These are phyloP conservation scores for Cryptoleucopteryx plumbea DNA, from an alignment of 2,113 vertebrate species.

Conservation along the genomic window DNA sequence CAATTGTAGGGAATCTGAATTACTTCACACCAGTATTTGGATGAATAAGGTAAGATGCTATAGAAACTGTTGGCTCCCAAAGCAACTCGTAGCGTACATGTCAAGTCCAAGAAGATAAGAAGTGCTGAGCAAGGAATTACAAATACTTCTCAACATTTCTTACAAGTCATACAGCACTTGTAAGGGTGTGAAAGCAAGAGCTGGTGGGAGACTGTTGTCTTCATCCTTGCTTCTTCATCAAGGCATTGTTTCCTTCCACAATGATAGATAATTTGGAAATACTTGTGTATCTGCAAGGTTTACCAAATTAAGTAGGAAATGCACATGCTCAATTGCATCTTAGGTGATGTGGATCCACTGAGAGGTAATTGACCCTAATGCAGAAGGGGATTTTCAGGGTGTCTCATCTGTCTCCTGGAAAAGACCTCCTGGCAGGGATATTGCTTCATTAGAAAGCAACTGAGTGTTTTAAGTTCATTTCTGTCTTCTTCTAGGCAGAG, in stretches of 20 bases:
- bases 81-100: rapidly evolving
- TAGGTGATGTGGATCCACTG: neutral
- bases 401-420: neutral
- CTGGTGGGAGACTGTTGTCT: neutral
- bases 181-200: neutral
- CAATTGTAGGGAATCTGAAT: neutral
- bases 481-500: neutral
- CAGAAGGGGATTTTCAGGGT: neutral
- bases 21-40: neutral
- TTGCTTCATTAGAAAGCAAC: neutral
- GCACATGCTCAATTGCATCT: neutral
- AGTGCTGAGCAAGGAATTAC: neutral
- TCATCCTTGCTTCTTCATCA: neutral
- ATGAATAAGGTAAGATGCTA: neutral
- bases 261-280: neutral
- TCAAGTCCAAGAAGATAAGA: neutral
- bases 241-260: neutral
- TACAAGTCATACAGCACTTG: neutral
- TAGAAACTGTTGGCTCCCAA: neutral
- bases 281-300: neutral
- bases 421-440: neutral
- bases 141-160: too few species aligned
- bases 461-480: neutral
- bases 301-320: neutral
- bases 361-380: neutral